These are phyloP conservation scores for Lichenostomus cassidix DNA, from an alignment of 2,113 vertebrate genomes.

Conservation along the genomic window DNA sequence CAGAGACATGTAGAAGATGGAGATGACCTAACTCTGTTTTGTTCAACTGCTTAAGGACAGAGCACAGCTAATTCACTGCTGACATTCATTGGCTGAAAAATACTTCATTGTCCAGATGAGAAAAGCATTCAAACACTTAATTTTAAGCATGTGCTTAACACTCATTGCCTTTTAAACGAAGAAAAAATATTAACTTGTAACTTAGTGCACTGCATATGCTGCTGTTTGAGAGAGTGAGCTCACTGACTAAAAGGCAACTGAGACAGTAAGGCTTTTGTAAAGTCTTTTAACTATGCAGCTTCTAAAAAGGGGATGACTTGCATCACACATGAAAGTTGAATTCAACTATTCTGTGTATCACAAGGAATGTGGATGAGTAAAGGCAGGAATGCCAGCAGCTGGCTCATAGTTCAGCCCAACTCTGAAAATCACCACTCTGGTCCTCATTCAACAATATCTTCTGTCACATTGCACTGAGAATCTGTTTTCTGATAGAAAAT, in stretches of 20 bases:
- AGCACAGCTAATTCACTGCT: not conserved
- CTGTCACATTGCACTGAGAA: not conserved
- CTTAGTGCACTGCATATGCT: not conserved
- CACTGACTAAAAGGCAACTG: not conserved
- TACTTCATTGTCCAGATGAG: not conserved
- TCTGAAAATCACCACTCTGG: not conserved
- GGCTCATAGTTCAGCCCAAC: not conserved
- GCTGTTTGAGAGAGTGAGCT: not conserved
- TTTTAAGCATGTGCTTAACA: constrained; percentile 8
- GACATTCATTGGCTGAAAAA: not conserved
- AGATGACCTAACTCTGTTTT: not conserved
- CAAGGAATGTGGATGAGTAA: not conserved
- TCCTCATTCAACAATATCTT: not conserved
- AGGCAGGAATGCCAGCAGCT: not conserved
- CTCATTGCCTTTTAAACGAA: not conserved
- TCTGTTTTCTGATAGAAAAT: not conserved
- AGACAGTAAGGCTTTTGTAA: not conserved
- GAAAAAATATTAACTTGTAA: constrained; percentile 12
- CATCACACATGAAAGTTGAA: not conserved
- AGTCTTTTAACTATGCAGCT: not conserved
- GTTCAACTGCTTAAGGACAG: not conserved
- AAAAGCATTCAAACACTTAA: not conserved
- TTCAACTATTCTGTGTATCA: not conserved
- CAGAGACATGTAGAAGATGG: not conserved
- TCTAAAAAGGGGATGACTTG: not conserved